Conservation (phyloP, 2,797 vertebrate species). For the Valencia hispanica region DNA sequence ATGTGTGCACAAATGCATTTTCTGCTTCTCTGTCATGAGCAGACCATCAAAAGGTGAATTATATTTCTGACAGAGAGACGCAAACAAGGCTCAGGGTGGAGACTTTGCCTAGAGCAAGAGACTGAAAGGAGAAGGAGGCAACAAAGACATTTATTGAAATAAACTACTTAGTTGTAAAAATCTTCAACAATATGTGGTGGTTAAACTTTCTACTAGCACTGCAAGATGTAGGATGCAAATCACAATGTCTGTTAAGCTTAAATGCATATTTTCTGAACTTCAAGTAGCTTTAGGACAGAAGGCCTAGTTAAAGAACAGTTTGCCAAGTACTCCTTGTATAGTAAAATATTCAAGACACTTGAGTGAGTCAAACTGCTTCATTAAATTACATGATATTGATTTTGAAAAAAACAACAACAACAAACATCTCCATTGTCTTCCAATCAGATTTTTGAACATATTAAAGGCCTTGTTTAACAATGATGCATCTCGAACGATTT, state of each 20-base stretch:
- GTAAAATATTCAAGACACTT: background rate
- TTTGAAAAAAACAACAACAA: background rate
- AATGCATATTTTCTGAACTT: background rate
- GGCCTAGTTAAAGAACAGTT: background rate
- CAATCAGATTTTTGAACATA: background rate
- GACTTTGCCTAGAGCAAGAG: conserved; percentile 11
- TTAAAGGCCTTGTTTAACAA: background rate
- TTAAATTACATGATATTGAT: background rate
- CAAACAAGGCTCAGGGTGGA: conserved; percentile 19
- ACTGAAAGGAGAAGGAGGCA: background rate
- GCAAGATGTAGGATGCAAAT: conserved; percentile 10
- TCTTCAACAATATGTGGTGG: conserved; percentile 10
- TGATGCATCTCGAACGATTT: background rate
- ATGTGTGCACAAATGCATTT: conserved; percentile 9
- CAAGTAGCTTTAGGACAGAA: background rate
- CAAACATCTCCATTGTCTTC: background rate
- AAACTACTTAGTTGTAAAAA: conserved; percentile 25
- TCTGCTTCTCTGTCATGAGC: conserved; percentile 3
- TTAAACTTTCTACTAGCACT: conserved; percentile 15
- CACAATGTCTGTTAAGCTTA: background rate
- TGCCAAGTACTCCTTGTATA: background rate
- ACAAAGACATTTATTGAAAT: conserved; percentile 28
- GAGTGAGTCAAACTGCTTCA: background rate
- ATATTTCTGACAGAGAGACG: conserved; percentile 14
- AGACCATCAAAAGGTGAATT: conserved; percentile 11